phyloP scores from a whole-genome alignment of 2,888 invertebrate species.

The Sisyra terminalis region DNA sequence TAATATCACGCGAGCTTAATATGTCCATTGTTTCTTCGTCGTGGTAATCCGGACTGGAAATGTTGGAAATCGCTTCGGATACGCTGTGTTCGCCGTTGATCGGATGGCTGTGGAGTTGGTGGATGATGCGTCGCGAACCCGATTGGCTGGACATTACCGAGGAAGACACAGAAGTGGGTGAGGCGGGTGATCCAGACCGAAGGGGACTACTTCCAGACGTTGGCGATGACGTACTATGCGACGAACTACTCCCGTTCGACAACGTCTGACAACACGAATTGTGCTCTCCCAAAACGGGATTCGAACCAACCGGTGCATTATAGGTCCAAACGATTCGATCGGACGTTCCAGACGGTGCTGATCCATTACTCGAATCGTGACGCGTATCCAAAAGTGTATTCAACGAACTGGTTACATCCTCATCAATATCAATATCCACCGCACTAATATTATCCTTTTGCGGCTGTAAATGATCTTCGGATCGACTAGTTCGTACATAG shows the following conservation, averaged over 20 bases:
- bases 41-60: slow-evolving; percentile 79
- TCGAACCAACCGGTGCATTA: slow-evolving; percentile 64
- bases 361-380: slow-evolving; percentile 33
- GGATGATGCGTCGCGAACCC: slow-evolving; percentile 44
- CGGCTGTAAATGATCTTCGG: slow-evolving; percentile 80
- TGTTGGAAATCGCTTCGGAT: slow-evolving; percentile 75
- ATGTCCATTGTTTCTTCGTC: slow-evolving; percentile 73
- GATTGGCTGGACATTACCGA: slow-evolving; percentile 71
- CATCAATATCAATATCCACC: slow-evolving; percentile 82
- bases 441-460: slow-evolving; percentile 68
- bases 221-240: slow-evolving; percentile 50
- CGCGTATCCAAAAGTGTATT: slow-evolving; percentile 77
- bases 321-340: slow-evolving; percentile 80
- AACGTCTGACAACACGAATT: slow-evolving; percentile 40
- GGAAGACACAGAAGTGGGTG: slow-evolving; percentile 76
- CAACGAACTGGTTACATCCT: slow-evolving; percentile 83
- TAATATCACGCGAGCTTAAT: slow-evolving; percentile 59
- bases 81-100: slow-evolving; percentile 57
- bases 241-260: slow-evolving; percentile 37
- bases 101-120: slow-evolving; percentile 17
- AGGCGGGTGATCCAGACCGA: slow-evolving; percentile 44
- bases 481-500: slow-evolving; percentile 74
- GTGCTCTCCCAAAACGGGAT: slow-evolving; percentile 33
- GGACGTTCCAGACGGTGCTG: slow-evolving; percentile 30
- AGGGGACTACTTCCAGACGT: slow-evolving; percentile 70